Evolutionary conservation across 2,888 invertebrate species (phyloP), one percentile per base, ranked within the genome.

Genomic region (Tetranychus piercei): DNA sequence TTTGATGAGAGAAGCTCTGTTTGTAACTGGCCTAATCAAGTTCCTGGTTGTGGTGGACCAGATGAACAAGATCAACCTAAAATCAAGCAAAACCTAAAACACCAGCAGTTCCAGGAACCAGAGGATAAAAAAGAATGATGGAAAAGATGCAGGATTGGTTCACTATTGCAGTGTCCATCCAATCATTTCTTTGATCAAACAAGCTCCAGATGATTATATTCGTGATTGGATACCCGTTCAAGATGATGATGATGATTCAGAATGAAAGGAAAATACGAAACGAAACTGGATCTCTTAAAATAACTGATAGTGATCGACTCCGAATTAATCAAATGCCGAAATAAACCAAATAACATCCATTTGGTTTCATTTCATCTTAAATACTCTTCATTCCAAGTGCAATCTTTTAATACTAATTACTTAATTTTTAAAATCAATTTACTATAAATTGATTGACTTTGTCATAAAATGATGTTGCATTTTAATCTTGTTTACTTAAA

Each of bases 21-120:
- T 73, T 90, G 90, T 81, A 89, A 89, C 6, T 90, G 90, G 90
- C 90, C 90, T 0, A 86, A 89, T 0, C 84, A 88, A 81, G 87
- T 88, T 2, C 87, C 88, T 9, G 87, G 90, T 2, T 90, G 90
- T 80, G 87, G 88, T 18, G 34, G 34, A 23, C 69, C n/a, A 20
- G 22, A 69, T 20, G 69, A 69, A 20, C 69, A 69, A 22, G 20
- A n/a, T 69, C 23, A 69, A 15, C 69, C 69, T 69, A 9, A 55
- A 55, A 55, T 7, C 55, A 55, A 55, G 55, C 55, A 55, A 55
- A 55, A 55, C 11, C 55, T 55, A 55, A 55, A 55, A 9, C 55
- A 55, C 15, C 55, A 15, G 2, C 55, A 15, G 11, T 7, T 55
- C 55, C 11, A 20, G n/a, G 34, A n/a, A 6, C 69, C n/a, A 6